Evolutionary conservation across 2,113 vertebrate species (phyloP).

Genomic region (Bufo bufo): DNA sequence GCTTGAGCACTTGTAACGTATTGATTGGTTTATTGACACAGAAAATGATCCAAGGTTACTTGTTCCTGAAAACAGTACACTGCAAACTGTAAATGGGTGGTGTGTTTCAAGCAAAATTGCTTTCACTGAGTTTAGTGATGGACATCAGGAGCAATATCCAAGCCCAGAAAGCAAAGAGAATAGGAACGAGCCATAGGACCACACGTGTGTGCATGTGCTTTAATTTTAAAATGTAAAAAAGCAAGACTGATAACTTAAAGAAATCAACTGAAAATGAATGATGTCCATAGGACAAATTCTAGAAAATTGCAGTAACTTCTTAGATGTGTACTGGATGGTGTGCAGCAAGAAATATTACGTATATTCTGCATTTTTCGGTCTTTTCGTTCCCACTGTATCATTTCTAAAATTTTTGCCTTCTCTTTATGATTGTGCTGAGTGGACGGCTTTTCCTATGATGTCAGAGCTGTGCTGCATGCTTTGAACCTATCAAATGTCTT

Average conservation of each 20-base stretch:
- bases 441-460: no score
- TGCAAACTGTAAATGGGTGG: constrained; percentile 46
- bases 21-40: constrained; percentile 59
- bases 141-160: constrained; percentile 23
- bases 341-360: not conserved
- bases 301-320: no score
- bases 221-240: not conserved
- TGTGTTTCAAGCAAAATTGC: constrained; percentile 54
- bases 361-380: not conserved
- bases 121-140: constrained; percentile 20
- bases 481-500: no score
- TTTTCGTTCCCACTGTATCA: no score
- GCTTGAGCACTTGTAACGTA: constrained; percentile 59
- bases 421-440: no score
- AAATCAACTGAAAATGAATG: not conserved
- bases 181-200: not conserved
- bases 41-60: constrained; percentile 59
- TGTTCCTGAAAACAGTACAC: constrained; percentile 59
- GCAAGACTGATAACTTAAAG: not conserved
- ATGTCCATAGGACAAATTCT: not conserved
- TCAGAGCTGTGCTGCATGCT: no score
- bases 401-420: no score
- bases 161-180: constrained; percentile 13
- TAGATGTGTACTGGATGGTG: not conserved
- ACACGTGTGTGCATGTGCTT: not conserved